Evolutionary conservation across 2,888 invertebrate genomes (phyloP), one percentile per base, ranked within the genome.

Genomic region (Siphlonurus alternatus): DNA sequence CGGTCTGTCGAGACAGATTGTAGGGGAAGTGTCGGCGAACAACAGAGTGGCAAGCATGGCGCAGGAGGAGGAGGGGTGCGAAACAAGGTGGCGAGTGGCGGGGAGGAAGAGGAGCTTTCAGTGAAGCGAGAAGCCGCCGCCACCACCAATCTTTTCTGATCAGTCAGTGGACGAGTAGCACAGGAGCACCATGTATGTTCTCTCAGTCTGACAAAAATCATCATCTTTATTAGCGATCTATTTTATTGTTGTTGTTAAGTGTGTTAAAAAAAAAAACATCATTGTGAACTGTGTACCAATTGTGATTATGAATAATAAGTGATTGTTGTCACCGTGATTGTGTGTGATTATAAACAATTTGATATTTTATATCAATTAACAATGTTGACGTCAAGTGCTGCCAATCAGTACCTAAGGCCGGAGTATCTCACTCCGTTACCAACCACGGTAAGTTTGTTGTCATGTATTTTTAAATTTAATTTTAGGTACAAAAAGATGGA

Each of bases 381-480:
- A 38, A 87, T 93, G 85, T 85, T 90, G 81, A 85, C 90, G 74
- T 85, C 88, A 72, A 88, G 89, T 53, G 7, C 18, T 76, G 89
- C 88, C 73, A 93, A 89, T 77, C 90, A 95, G 81, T 96, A 96
- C 78, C 81, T 96, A 71, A 91, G 93, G 77, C 95, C 95, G 78
- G 96, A 96, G 83, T 95, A 95, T 80, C 82, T 96, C 73, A 89
- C 93, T 70, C 95, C 95, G 70, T 83, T 95, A 76, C 89, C 94
- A 69, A 91, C 93, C 68, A 89, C 93, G 87, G 95, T 95, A 84
- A 88, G 93, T 85, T 76, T n/a, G 53, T 51, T 15, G 53, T 51
- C 53, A 51, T n/a, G n/a, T n/a, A n/a, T n/a, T n/a, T n/a, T n/a
- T n/a, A n/a, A n/a, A n/a, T n/a, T n/a, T n/a, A n/a, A n/a, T n/a